phyloP scores from a whole-genome alignment of 2,113 vertebrate species.

The Sminthopsis crassicaudata region DNA sequence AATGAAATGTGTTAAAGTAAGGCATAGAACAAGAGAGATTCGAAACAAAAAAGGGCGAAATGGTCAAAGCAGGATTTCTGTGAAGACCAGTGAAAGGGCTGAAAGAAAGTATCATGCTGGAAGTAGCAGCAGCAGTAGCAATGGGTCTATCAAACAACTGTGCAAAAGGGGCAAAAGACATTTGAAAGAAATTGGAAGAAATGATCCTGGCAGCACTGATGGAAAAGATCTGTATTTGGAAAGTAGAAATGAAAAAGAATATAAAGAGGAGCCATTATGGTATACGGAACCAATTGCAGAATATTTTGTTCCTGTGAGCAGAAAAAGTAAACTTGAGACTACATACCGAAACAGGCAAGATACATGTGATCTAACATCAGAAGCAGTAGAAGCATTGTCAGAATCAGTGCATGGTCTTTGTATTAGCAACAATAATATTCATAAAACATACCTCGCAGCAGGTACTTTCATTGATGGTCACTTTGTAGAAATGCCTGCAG shows the following conservation, averaged over 20 bases:
- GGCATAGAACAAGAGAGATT: conserved; percentile 94
- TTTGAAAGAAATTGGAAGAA: conserved; percentile 89
- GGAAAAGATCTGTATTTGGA: conserved; percentile 87
- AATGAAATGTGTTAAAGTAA: conserved; percentile 89
- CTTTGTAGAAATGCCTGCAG: conserved; percentile 97
- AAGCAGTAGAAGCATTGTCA: conserved; percentile 88
- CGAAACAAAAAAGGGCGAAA: conserved; percentile 90
- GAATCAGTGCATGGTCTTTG: conserved; percentile 94
- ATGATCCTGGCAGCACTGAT: conserved; percentile 87
- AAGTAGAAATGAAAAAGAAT: conserved; percentile 90
- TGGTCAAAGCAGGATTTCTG: conserved; percentile 89
- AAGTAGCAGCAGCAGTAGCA: conserved; percentile 83
- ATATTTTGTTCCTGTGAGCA: conserved; percentile 94
- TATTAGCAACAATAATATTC: conserved; percentile 90
- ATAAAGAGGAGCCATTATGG: conserved; percentile 98
- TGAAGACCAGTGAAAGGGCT: conserved; percentile 88
- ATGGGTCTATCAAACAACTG: conserved; percentile 88
- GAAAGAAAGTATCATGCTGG: conserved; percentile 86
- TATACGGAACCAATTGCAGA: conserved; percentile 98
- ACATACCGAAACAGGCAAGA: conserved; percentile 93
- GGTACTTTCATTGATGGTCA: conserved; percentile 98
- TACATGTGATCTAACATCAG: conserved; percentile 82
- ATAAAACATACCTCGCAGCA: conserved; percentile 95
- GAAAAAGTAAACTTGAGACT: conserved; percentile 97
- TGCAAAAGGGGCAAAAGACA: conserved; percentile 93